Evolutionary conservation across 2,888 invertebrate genomes (phyloP).

Genomic region (Pammene aurita): DNA sequence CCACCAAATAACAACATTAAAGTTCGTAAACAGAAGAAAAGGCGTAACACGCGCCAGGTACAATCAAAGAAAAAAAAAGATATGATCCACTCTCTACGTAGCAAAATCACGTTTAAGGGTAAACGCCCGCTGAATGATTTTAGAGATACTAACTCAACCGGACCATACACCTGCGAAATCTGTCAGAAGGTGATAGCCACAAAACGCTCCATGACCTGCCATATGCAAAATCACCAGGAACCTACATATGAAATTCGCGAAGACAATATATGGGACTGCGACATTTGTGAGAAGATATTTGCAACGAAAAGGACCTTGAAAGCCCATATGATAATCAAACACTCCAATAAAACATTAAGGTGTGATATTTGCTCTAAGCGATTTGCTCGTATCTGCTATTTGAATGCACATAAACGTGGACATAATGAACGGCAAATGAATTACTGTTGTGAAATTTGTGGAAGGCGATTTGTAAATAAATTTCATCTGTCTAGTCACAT

Average conservation of each 20-base stretch:
- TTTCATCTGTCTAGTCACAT: not conserved
- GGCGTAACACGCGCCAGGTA: no score
- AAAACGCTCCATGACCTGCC: no score
- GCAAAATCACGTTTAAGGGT: not conserved
- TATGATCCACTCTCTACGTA: not conserved
- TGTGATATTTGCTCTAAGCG: not conserved
- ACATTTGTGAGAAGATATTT: slow-evolving; percentile 1
- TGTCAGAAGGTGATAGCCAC: no score
- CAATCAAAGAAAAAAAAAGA: no score
- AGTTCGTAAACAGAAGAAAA: no score
- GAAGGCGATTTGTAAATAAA: not conserved
- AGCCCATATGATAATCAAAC: not conserved
- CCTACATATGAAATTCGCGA: no score
- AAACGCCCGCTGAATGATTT: not conserved
- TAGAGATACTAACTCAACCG: no score
- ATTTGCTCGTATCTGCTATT: not conserved
- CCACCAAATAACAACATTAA: no score
- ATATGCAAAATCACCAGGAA: no score
- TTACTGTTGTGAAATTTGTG: not conserved
- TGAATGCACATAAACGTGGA: not conserved
- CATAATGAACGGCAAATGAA: not conserved
- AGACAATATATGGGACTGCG: no score
- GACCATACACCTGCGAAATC: no score
- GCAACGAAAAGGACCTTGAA: not conserved
- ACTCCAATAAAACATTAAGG: not conserved